These are phyloP conservation scores for Branchinecta sandiegonensis DNA, from an alignment of 2,888 invertebrate species.

Conservation along the genomic window DNA sequence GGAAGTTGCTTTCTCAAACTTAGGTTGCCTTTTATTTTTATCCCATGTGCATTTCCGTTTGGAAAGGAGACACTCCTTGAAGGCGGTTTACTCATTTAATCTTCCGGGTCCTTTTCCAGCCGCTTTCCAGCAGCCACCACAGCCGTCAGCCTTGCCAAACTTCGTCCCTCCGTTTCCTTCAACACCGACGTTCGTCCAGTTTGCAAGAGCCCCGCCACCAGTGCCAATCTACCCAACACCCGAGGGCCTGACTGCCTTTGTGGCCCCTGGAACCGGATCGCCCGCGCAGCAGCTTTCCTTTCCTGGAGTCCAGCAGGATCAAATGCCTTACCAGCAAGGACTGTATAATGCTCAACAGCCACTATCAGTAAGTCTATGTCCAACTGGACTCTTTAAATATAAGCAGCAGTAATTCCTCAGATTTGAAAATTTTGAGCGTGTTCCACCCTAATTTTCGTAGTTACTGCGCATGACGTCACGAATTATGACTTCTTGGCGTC, in stretches of 20 bases:
- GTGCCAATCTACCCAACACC: conserved; percentile 25
- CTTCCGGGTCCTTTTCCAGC: conserved; percentile 17
- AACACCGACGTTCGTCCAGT: conserved; percentile 23
- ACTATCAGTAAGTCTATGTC: neutral
- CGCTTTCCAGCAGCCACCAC: conserved; percentile 24
- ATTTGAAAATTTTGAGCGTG: too few species aligned
- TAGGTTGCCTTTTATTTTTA: too few species aligned
- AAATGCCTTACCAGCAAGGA: conserved; percentile 32
- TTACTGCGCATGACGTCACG: too few species aligned
- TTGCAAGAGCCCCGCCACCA: conserved; percentile 23
- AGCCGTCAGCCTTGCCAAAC: conserved; percentile 23
- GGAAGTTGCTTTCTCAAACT: too few species aligned
- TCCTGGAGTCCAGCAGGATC: conserved; percentile 33
- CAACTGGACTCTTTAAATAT: too few species aligned
- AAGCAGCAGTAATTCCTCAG: too few species aligned
- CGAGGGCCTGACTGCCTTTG: conserved; percentile 23
- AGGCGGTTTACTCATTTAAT: too few species aligned
- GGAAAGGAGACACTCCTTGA: too few species aligned
- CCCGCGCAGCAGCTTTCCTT: conserved; percentile 32
- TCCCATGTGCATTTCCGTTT: too few species aligned
- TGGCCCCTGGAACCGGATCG: conserved; percentile 30
- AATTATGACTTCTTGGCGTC: too few species aligned
- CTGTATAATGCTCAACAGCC: neutral
- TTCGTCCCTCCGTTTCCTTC: conserved; percentile 24
- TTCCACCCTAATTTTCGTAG: too few species aligned